Base-by-base conservation (phyloP, 2,113 vertebrate species). In the Cynopterus brachyotis region DNA sequence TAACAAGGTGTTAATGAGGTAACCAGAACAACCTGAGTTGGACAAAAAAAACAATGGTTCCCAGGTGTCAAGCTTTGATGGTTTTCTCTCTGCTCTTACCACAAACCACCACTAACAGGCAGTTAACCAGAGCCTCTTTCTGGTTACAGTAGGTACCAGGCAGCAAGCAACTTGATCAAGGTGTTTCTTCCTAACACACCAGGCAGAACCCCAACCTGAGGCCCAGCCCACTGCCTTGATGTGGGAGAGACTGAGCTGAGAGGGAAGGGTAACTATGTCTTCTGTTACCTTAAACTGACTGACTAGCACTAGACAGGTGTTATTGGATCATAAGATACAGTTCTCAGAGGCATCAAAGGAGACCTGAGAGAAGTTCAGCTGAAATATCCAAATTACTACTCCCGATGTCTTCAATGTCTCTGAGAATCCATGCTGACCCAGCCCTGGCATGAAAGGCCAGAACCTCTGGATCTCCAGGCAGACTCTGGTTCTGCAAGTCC, bases 1-100 rank as follows among this genome's bases (percentile, higher is more conserved):
- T 91, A 93, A 93, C 50, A 79, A 91, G 78, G 92, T 64, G 50
- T 28, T 97, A 73, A 94, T 32, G 85, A 75, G 55, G 45, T 42
- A 24, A 42, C 24, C 95, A 47, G 66, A 55, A 37, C 35, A 60
- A 73, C 2, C 1, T 80, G 35, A 32, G 4, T 1, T 45, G 60
- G 19, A 45, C 59, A 78, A 66, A 66, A n/a, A n/a, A n/a, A n/a
- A n/a, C n/a, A 86, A 22, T n/a, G 47, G n/a, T 62, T 85, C 11
- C 12, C 53, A 26, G 2, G 6, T 15, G 0, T 0, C 45, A 50
- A 3, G 83, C 67, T 57, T 35, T n/a, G 32, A 62, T 32, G 17
- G 55, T 35, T 69, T 53, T 53, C 47, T 57, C 79, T 73, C 79
- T 37, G 55, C 16, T 62, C 60, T 88, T 2, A 76, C 82, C 55